A percentile compares a stretch with the other conserved stretches of the same genome.
Evolutionary conservation across 2,888 invertebrate genomes (phyloP).

Genomic region (Drosophila pseudotakahashii): DNA sequence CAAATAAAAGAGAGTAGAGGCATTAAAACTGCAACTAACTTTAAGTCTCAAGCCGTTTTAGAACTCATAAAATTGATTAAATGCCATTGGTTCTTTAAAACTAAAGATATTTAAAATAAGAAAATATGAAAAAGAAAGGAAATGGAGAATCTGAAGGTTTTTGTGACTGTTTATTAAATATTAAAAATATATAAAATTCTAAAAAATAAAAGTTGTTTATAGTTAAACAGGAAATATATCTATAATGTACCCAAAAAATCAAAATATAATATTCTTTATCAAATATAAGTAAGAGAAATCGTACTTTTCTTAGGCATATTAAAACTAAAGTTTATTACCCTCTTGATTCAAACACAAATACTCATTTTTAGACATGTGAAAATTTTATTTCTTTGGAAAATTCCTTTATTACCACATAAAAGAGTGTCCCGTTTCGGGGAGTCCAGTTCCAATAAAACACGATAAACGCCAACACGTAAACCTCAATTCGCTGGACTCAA

Average conservation of each 20-base stretch:
- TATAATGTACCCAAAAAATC: no score
- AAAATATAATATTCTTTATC: no score
- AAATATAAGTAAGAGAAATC: not conserved
- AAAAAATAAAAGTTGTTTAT: no score
- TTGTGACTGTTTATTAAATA: no score
- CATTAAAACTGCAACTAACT: not conserved
- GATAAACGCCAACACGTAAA: conserved; percentile 43
- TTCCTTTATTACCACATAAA: conserved; percentile 4
- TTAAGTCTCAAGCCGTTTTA: not conserved
- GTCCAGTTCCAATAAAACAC: conserved; percentile 24
- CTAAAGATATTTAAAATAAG: not conserved
- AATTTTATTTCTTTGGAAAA: not conserved
- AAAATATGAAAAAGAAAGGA: no score
- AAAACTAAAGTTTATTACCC: no score
- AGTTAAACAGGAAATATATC: no score
- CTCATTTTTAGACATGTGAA: no score
- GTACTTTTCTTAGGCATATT: not conserved
- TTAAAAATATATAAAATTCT: no score
- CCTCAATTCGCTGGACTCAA: conserved; percentile 34
- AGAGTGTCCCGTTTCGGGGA: conserved; percentile 11
- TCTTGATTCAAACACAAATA: no score
- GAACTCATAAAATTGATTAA: not conserved
- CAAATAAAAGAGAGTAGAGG: not conserved
- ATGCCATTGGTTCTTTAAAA: not conserved
- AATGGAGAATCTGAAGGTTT: no score